phyloP scores from a whole-genome alignment of 2,113 vertebrate genomes.

The Agelaius phoeniceus region DNA sequence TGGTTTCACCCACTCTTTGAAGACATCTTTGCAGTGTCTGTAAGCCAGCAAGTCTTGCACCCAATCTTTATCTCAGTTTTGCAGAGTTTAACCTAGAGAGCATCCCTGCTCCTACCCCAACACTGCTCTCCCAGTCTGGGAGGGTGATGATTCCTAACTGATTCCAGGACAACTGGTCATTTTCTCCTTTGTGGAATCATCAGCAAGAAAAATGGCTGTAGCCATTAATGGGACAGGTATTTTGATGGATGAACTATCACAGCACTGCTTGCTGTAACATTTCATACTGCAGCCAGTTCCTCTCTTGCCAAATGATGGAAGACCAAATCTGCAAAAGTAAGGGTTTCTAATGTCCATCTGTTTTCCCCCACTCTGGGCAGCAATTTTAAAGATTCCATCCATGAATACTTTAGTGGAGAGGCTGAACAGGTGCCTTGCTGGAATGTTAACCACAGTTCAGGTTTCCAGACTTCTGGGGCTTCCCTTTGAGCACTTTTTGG shows the following conservation, averaged over 20 bases:
- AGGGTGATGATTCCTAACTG: background rate
- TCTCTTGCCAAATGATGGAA: background rate
- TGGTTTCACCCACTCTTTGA: background rate
- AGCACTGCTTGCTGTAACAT: background rate
- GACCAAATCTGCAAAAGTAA: background rate
- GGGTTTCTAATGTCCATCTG: background rate
- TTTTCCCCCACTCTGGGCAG: background rate
- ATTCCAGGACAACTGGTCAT: background rate
- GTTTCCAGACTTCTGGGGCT: background rate
- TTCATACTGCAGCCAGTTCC: background rate
- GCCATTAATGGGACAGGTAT: background rate
- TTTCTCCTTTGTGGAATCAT: background rate
- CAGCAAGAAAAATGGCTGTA: background rate
- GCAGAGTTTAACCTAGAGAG: background rate
- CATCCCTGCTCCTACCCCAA: background rate
- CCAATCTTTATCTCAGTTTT: background rate
- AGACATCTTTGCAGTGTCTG: background rate
- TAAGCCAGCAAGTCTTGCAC: background rate
- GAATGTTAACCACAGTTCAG: background rate
- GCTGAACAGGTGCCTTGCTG: background rate
- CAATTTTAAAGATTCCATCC: background rate
- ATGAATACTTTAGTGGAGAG: background rate
- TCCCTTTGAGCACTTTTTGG: background rate
- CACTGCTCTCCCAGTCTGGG: background rate
- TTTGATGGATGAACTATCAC: conserved; percentile 4